phyloP scores from a whole-genome alignment of 1,140 invertebrate species.

The Cardiocondyla obscurior region DNA sequence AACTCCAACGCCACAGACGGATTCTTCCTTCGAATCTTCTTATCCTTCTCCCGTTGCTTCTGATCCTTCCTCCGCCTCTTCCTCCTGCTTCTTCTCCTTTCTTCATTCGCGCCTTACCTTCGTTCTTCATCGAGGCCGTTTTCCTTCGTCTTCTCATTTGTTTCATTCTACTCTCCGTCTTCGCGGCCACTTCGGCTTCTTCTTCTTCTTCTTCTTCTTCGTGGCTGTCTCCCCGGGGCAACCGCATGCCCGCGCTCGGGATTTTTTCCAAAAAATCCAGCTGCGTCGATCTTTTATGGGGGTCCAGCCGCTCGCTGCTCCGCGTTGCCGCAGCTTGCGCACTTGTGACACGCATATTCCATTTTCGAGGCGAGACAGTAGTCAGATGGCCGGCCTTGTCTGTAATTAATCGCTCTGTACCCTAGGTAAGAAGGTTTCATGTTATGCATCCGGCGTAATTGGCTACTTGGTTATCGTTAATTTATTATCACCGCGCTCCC shows the following conservation, averaged over 20 bases:
- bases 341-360: constrained; percentile 55
- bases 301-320: constrained; percentile 54
- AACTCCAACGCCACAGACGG: constrained; percentile 41
- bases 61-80: neutral
- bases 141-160: constrained; percentile 6
- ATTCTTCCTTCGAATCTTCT: constrained; percentile 53
- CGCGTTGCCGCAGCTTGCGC: constrained; percentile 60
- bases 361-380: constrained; percentile 1
- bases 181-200: constrained; percentile 2
- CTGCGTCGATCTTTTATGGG: constrained; percentile 70
- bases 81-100: constrained; percentile 10
- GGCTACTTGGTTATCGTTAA: neutral
- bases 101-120: constrained; percentile 10
- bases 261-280: constrained; percentile 71
- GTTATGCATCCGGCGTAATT: constrained; percentile 16
- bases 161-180: constrained; percentile 18
- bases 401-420: constrained; percentile 50
- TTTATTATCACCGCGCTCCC: neutral
- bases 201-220: constrained; percentile 24
- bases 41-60: constrained; percentile 45
- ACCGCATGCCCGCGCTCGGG: constrained; percentile 54
- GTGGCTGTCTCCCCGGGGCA: constrained; percentile 44
- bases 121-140: constrained; percentile 33
- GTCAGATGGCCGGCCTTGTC: constrained; percentile 27
- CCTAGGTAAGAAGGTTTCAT: constrained; percentile 7